Conservation (phyloP, 2,888 invertebrate genomes). For the Hyppa rectilinea region DNA sequence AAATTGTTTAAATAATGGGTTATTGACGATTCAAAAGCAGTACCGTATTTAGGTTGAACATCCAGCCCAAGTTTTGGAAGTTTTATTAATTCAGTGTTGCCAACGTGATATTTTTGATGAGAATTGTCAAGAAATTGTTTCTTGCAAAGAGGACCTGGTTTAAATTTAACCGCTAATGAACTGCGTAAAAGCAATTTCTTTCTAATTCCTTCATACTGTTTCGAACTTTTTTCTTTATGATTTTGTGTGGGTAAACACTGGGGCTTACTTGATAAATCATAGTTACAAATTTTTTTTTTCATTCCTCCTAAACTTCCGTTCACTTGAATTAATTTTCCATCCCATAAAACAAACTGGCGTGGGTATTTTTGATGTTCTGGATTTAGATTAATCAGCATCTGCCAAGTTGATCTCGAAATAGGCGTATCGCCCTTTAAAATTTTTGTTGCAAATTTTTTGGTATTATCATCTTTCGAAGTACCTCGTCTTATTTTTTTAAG, state of each 20-base stretch:
- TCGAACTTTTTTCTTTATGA: conserved; percentile 49
- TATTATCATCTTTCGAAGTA: conserved; percentile 75
- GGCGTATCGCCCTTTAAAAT: conserved; percentile 78
- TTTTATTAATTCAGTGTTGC: conserved; percentile 83
- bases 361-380: conserved; percentile 75
- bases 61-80: conserved; percentile 89
- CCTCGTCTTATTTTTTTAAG: conserved; percentile 82
- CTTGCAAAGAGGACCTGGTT: conserved; percentile 90
- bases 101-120: conserved; percentile 83
- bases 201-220: conserved; percentile 60
- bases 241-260: conserved; percentile 59
- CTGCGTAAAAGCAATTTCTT: conserved; percentile 77
- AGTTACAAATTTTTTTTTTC: conserved; percentile 78
- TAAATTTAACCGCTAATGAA: conserved; percentile 85
- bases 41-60: conserved; percentile 86
- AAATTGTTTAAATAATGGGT: conserved; percentile 82
- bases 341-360: conserved; percentile 82
- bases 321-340: conserved; percentile 80
- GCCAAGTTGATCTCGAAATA: conserved; percentile 82
- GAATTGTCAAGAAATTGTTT: conserved; percentile 86
- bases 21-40: conserved; percentile 83
- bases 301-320: conserved; percentile 84
- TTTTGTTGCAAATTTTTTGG: conserved; percentile 78
- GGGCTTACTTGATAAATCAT: conserved; percentile 71
- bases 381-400: conserved; percentile 86